phyloP scores from a whole-genome alignment of 1,140 invertebrate species.

The Drosophila tsacasi region DNA sequence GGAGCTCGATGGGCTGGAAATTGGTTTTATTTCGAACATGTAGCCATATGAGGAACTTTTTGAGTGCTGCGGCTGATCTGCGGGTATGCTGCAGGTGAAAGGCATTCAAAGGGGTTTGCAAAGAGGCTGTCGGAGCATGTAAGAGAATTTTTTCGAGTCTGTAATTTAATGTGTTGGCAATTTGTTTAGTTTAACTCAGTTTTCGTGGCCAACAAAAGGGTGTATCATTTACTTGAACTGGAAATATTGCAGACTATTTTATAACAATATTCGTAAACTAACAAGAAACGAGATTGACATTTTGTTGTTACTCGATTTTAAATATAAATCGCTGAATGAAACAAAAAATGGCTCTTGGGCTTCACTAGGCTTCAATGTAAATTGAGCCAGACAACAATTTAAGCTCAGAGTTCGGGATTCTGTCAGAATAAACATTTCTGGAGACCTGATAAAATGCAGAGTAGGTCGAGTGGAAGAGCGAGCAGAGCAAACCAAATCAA shows the following conservation, averaged over 20 bases:
- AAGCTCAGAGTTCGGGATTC: background rate
- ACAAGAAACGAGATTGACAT: no score
- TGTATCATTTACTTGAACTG: no score
- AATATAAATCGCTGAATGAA: no score
- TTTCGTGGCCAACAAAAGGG: background rate
- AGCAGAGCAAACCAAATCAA: slow-evolving; percentile 9
- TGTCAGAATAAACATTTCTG: background rate
- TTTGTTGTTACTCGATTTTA: no score
- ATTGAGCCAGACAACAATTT: slow-evolving; percentile 2
- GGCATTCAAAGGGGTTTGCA: slow-evolving; percentile 18
- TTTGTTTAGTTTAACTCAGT: background rate
- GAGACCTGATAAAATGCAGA: slow-evolving; percentile 21
- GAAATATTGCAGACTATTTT: no score
- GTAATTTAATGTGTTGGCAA: background rate
- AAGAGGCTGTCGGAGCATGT: background rate
- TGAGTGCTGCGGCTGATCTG: slow-evolving; percentile 15
- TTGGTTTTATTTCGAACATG: slow-evolving; percentile 44
- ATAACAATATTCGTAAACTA: no score
- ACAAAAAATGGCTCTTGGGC: background rate
- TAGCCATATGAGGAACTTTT: slow-evolving; percentile 10
- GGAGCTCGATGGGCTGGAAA: slow-evolving; percentile 18
- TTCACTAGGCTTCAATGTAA: background rate
- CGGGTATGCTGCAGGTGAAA: slow-evolving; percentile 24
- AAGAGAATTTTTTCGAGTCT: slow-evolving; percentile 1
- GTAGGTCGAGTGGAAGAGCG: slow-evolving; percentile 21